phyloP scores from a whole-genome alignment of 2,888 invertebrate species.

The Lepidocyrtoides sp. region DNA sequence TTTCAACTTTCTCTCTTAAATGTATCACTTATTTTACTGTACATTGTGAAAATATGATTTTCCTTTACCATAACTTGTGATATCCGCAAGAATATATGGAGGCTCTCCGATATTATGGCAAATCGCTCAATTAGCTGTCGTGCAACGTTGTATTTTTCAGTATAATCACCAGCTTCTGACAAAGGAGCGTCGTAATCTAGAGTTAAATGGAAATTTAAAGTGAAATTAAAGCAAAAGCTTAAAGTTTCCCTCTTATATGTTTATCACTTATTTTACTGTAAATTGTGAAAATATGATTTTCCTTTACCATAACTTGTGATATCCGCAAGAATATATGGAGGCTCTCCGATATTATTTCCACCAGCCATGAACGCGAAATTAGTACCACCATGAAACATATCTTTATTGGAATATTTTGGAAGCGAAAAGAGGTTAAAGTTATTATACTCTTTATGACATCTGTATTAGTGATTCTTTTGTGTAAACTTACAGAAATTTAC shows the following conservation, averaged over 20 bases:
- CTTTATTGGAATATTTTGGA: too few relatives aligned
- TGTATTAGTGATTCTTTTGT: too few relatives aligned
- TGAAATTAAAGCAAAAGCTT: not conserved
- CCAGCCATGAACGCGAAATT: slow-evolving; percentile 81
- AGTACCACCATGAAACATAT: slow-evolving; percentile 73
- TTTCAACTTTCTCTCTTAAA: not conserved
- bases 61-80: slow-evolving; percentile 86
- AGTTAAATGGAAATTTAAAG: too few relatives aligned
- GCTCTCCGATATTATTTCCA: slow-evolving; percentile 67
- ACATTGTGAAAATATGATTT: not conserved
- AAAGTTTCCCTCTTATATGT: not conserved
- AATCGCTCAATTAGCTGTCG: slow-evolving; percentile 85
- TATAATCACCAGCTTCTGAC: slow-evolving; percentile 88
- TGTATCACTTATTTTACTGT: not conserved
- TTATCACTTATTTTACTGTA: not conserved
- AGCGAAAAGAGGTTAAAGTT: too few relatives aligned
- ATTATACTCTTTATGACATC: too few relatives aligned
- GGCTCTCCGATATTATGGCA: slow-evolving; percentile 83
- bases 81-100: slow-evolving; percentile 86
- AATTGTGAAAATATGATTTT: not conserved
- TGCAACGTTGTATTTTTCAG: slow-evolving; percentile 87
- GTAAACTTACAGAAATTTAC: slow-evolving; percentile 97
- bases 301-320: slow-evolving; percentile 86
- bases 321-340: slow-evolving; percentile 86
- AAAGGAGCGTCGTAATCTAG: slow-evolving; percentile 89